Base-by-base conservation (phyloP, 2,888 invertebrate genomes). In the Diogma glabrata region DNA sequence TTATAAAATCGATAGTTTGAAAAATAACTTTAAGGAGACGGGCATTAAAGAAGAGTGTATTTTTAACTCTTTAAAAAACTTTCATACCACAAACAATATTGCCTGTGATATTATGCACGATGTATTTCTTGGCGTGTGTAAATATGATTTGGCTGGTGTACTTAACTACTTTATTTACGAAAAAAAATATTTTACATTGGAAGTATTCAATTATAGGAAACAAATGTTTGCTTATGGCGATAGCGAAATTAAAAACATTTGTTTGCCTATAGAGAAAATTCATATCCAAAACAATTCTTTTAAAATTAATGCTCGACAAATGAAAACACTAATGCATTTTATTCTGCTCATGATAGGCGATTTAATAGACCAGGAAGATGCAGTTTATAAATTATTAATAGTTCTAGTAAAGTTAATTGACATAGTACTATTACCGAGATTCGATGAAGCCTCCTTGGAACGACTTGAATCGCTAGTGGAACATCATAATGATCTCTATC, bases 341-440 rank as follows among this genome's bases (percentile, higher is more conserved):
- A 24, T 54, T 30, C 52, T 38, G 20, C 47, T 54, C 33, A 51
- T 54, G 51, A 43, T 54, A 12, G 52, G 52, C 10, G 54, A 54
- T 22, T 38, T 54, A 40, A 45, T 54, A n/a, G 28, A 51, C 38
- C 16, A 33, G 47, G 38, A 53, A 8, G 26, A 46, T 23, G 26
- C 23, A 23, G 46, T 26, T 23, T 48, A 36, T 36, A 36, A 22
- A 36, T 36, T 36, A 33, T 36, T 48, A 22, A 8, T 23, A 33
- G 22, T 43, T 22, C 23, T 50, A 22, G 50, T 54, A 23, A 52
- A 54, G 49, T 33, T 54, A 43, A 47, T 50, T 26, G 54, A 54
- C 51, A 24, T 50, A 20, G 16, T 52, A 47, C 48, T 54, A 14
- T 28, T 47, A 46, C 52, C 50, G 10, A 52, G 22, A 22, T 54